Percentiles rank a stretch among this genome's conserved stretches.
Evolutionary conservation across 1,140 invertebrate genomes (phyloP).

Genomic region (Drosophila serrata): DNA sequence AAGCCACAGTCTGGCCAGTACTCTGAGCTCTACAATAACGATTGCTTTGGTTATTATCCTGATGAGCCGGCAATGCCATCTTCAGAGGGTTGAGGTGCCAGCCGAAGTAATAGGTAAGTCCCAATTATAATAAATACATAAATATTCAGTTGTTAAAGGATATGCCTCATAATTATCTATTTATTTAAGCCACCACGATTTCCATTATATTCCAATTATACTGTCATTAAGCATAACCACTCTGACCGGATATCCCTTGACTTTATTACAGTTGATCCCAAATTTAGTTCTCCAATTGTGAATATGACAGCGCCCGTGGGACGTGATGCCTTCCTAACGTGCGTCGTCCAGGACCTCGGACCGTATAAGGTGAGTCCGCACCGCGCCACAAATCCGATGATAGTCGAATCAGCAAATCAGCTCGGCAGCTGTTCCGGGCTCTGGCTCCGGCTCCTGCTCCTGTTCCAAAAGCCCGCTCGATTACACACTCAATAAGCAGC

Average conservation of each 20-base stretch:
- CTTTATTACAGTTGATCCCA: constrained; percentile 90
- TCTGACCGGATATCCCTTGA: constrained; percentile 64
- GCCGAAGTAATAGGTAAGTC: constrained; percentile 78
- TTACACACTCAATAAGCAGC: constrained; percentile 82
- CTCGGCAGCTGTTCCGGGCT: constrained; percentile 2
- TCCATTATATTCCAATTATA: constrained; percentile 54
- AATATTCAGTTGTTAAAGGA: not conserved
- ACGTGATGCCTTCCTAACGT: constrained; percentile 93
- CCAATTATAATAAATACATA: not conserved
- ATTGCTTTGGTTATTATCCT: constrained; percentile 45
- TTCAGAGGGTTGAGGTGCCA: constrained; percentile 69
- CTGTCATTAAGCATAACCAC: constrained; percentile 23
- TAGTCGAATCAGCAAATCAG: constrained; percentile 54
- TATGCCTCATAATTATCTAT: not conserved
- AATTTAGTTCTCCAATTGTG: constrained; percentile 92
- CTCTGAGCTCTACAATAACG: constrained; percentile 28
- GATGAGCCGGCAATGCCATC: constrained; percentile 68
- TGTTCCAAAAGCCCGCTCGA: constrained; percentile 60
- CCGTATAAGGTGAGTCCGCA: constrained; percentile 91
- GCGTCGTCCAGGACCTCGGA: constrained; percentile 93
- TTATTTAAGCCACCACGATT: constrained; percentile 21
- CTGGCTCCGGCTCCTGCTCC: not conserved
- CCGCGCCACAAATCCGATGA: constrained; percentile 33
- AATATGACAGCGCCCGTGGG: constrained; percentile 94
- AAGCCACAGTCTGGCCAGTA: not conserved